Base-by-base conservation (phyloP, 2,797 vertebrate genomes). In the Poeciliopsis presidionis region DNA sequence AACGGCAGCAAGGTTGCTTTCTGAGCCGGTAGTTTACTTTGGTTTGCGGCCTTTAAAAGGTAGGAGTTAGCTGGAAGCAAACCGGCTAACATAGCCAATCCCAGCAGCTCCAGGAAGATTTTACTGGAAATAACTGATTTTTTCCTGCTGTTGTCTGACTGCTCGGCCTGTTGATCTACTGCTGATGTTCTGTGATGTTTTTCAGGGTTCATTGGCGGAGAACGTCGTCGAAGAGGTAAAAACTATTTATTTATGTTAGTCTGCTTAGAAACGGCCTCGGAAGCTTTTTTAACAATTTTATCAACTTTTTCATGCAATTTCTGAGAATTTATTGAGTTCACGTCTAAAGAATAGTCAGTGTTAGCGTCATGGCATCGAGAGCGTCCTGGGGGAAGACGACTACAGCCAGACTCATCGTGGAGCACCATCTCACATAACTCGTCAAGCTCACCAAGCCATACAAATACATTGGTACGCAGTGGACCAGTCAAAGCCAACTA, bases 401-500 rank as follows among this genome's bases (percentile, higher is more conserved):
- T 99, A 99, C 91, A 97, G 96, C 90, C 96, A 97, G 74, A 95
- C 92, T 85, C 96, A 97, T 99, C 25, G 97, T 99, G 67, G 98
- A 99, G 89, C 97, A 97, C 77, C 96, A 96, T 0, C 95, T 99
- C 90, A 95, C 95, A 1, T 97, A 97, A 88, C 92, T 99, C 78
- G 97, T 98, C 73, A 99, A 97, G 92, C 45, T 45, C 45, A 45
- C 13, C 45, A 45, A 45, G 45, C 45, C 45, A 12, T 45, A 45
- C 43, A 12, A 45, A 45, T 45, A 13, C 45, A 13, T 45, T 3
- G 0, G 45, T 13, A 45, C 45, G 45, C 45, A 45, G 45, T 3
- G 45, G 45, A 13, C 45, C 45, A 45, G 45, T 11, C 45, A 45
- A 45, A 45, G 45, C 12, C 45, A 45, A 45, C 12, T 45, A 45